Conservation (phyloP, 2,888 invertebrate genomes). For the Lucinisca nassula region DNA sequence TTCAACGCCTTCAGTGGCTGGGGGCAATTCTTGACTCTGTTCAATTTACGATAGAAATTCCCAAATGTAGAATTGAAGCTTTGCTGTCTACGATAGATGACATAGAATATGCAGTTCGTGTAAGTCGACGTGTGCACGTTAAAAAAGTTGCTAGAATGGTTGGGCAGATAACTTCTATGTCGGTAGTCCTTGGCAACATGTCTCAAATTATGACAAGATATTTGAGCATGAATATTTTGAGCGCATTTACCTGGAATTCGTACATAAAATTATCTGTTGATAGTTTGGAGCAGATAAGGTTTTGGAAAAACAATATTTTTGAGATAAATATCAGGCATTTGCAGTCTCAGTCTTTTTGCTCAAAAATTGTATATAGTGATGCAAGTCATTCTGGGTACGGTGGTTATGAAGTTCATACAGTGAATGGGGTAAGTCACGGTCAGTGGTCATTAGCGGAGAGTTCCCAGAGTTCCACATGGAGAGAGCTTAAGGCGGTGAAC, state of each 20-base stretch:
- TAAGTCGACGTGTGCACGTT: not conserved
- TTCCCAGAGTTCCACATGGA: constrained; percentile 28
- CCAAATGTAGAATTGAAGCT: not conserved
- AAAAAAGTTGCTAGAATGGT: constrained; percentile 26
- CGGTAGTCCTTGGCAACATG: constrained; percentile 22
- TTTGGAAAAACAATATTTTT: constrained; percentile 17
- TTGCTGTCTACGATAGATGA: not conserved
- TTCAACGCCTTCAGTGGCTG: not conserved
- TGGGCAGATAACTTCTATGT: constrained; percentile 29
- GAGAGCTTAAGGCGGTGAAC: constrained; percentile 24
- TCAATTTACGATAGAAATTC: not conserved
- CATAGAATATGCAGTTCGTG: not conserved
- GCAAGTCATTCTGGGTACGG: constrained; percentile 36
- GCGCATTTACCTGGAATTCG: constrained; percentile 20
- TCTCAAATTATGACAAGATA: constrained; percentile 35
- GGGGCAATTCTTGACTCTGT: not conserved
- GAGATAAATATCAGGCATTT: constrained; percentile 1
- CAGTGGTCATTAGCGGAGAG: constrained; percentile 2
- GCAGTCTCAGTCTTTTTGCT: not conserved
- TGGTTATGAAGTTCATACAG: constrained; percentile 27
- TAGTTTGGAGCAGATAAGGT: constrained; percentile 16
- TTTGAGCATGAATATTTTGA: constrained; percentile 15
- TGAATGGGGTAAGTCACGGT: constrained; percentile 25
- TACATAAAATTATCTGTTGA: constrained; percentile 28
- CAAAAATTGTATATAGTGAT: constrained; percentile 29